A percentile compares a stretch with the other conserved stretches of the same genome.
Evolutionary conservation across 2,888 invertebrate species (phyloP).

Genomic region (Agrochola litura): DNA sequence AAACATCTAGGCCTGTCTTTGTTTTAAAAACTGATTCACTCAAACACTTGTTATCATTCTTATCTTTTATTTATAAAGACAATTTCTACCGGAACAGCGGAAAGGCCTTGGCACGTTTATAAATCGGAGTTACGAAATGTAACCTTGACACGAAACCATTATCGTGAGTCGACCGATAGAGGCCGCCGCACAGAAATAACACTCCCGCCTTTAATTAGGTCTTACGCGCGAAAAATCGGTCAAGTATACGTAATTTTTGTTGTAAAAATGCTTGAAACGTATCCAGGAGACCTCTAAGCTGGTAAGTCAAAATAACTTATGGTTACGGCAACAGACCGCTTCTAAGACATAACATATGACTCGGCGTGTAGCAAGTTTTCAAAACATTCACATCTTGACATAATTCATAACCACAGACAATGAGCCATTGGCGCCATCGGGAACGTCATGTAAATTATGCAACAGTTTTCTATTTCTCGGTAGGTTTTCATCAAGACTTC

Average conservation of each 20-base stretch:
- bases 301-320: conserved; percentile 71
- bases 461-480: conserved; percentile 62
- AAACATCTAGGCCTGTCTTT: conserved; percentile 75
- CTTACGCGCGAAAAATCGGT: conserved; percentile 86
- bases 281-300: conserved; percentile 78
- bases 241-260: conserved; percentile 80
- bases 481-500: conserved; percentile 49
- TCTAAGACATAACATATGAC: conserved; percentile 79
- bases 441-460: conserved; percentile 66
- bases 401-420: conserved; percentile 80
- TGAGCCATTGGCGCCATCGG: conserved; percentile 80
- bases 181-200: conserved; percentile 86
- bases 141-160: conserved; percentile 89
- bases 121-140: conserved; percentile 81
- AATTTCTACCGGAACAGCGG: conserved; percentile 78
- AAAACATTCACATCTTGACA: conserved; percentile 81
- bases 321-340: conserved; percentile 55
- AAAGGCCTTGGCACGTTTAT: conserved; percentile 85
- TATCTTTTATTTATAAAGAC: conserved; percentile 69
- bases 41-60: conserved; percentile 64
- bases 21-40: conserved; percentile 67
- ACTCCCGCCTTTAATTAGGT: conserved; percentile 81
- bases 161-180: conserved; percentile 86
- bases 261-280: conserved; percentile 77
- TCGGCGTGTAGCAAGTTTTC: conserved; percentile 76